These are phyloP conservation scores for Pan paniscus DNA, from an alignment of 2,113 vertebrate genomes.

Conservation along the genomic window DNA sequence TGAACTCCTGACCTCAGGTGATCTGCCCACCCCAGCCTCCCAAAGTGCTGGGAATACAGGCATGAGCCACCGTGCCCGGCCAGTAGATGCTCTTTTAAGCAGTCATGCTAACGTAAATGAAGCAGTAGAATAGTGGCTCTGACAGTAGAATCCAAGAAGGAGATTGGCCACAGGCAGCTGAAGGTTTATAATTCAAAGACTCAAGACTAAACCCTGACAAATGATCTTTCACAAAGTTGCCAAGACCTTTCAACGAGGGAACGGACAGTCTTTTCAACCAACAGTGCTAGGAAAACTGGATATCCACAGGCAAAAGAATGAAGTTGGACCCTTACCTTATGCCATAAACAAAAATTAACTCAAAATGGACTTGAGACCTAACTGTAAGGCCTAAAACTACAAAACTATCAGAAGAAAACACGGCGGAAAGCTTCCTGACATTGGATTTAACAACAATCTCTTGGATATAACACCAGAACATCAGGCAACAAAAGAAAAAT, in stretches of 20 bases:
- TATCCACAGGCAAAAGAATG: not conserved
- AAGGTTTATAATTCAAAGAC: not conserved
- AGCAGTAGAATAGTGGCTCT: not conserved
- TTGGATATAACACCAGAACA: not conserved
- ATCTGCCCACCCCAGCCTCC: too few relatives aligned
- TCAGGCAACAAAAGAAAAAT: not conserved
- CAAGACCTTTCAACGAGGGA: not conserved
- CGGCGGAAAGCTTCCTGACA: not conserved
- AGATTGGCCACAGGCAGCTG: not conserved
- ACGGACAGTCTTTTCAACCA: not conserved
- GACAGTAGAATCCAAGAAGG: not conserved
- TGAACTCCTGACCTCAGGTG: too few relatives aligned
- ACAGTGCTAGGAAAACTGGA: not conserved
- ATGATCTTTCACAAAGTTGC: not conserved
- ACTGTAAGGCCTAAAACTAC: not conserved
- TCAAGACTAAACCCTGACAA: not conserved
- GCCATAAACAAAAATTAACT: not conserved
- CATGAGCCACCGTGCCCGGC: too few relatives aligned
- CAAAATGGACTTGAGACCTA: not conserved
- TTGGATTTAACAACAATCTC: not conserved
- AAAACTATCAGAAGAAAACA: not conserved
- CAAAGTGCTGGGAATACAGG: too few relatives aligned
- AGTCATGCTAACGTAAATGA: not conserved
- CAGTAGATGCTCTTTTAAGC: not conserved
- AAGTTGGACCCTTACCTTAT: not conserved